phyloP scores from a whole-genome alignment of 2,113 vertebrate species.

The Clupea harengus region DNA sequence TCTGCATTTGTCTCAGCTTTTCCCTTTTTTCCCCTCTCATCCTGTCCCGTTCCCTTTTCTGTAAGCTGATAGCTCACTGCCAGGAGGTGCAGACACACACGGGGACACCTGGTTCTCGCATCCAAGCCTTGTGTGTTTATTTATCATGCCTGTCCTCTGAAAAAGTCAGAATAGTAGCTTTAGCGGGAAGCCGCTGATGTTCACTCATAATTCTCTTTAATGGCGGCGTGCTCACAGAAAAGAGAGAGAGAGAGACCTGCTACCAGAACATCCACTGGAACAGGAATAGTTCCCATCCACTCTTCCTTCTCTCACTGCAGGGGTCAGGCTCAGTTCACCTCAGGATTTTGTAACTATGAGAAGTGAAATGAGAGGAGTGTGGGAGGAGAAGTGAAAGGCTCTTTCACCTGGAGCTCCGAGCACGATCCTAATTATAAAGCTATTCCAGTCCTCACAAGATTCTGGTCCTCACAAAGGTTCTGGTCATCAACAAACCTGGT shows the following conservation, averaged over 20 bases:
- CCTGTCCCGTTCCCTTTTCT: background rate
- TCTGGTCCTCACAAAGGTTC: background rate
- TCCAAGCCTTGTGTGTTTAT: conserved; percentile 12
- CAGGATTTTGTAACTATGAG: background rate
- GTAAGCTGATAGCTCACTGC: background rate
- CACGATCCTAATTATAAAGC: background rate
- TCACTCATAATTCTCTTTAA: conserved; percentile 11
- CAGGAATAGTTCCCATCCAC: background rate
- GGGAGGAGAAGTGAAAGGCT: background rate
- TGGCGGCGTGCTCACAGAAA: background rate
- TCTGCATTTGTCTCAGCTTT: background rate
- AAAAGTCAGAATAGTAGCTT: background rate
- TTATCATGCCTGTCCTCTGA: background rate
- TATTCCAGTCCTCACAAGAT: background rate
- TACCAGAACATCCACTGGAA: background rate
- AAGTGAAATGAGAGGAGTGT: background rate
- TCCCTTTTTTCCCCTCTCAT: background rate
- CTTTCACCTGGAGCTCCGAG: background rate
- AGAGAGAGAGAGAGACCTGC: background rate
- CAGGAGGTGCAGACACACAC: background rate
- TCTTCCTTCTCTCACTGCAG: background rate
- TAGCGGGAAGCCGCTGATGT: background rate
- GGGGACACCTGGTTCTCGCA: conserved; percentile 3
- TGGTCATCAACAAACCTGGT: background rate
- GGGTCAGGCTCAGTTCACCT: background rate